These are phyloP conservation scores for Pachyseris speciosa DNA, from an alignment of 64 coral and sea anemone genomes.

Conservation along the genomic window DNA sequence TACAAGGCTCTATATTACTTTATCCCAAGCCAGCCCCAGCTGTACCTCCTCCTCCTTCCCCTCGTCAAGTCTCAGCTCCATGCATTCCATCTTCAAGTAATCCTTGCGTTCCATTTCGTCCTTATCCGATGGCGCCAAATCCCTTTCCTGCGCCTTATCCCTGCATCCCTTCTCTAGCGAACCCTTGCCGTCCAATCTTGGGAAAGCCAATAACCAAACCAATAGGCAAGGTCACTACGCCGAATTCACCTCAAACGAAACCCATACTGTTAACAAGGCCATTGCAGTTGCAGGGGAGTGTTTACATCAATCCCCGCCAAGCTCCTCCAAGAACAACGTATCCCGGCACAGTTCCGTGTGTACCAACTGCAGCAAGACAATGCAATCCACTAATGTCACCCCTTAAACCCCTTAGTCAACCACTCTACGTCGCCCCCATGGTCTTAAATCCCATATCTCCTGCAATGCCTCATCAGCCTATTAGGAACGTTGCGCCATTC, in stretches of 20 bases:
- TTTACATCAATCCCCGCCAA: constrained; percentile 2
- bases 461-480: neutral
- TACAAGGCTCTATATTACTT: constrained; percentile 5
- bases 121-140: neutral
- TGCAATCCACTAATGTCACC: neutral
- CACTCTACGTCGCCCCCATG: neutral
- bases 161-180: constrained; percentile 54
- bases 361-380: constrained; percentile 6
- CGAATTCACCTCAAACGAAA: neutral
- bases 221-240: neutral
- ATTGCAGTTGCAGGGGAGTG: constrained; percentile 13
- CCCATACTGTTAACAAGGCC: constrained; percentile 39
- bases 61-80: neutral
- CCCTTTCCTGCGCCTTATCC: neutral
- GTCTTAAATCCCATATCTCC: neutral
- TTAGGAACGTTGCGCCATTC: neutral
- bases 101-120: constrained; percentile 3
- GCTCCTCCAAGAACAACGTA: neutral
- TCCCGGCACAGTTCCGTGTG: neutral
- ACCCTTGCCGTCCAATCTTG: neutral
- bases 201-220: neutral
- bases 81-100: neutral
- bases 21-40: constrained; percentile 5
- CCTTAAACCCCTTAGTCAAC: neutral
- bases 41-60: neutral